Evolutionary conservation across 2,113 vertebrate species (phyloP).

Genomic region (Oncorhynchus mykiss): DNA sequence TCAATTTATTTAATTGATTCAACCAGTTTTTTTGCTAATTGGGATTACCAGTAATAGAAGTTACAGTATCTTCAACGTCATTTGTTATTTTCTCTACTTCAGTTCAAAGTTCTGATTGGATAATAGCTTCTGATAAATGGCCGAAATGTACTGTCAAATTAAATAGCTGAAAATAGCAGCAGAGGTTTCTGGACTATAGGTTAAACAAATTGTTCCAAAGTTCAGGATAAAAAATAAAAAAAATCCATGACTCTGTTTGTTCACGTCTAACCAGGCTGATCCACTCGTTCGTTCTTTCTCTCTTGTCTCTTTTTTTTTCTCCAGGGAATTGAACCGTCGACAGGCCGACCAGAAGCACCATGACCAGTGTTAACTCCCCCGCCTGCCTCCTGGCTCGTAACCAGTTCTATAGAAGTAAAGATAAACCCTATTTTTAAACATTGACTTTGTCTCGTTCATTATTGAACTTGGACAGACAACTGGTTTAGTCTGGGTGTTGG

Average conservation of each 20-base stretch:
- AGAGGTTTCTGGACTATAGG: neutral
- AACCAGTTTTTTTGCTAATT: too few relatives aligned
- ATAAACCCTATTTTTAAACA: slow-evolving; percentile 31
- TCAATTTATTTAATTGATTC: too few relatives aligned
- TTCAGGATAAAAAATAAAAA: neutral
- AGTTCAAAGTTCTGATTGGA: neutral
- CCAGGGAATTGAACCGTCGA: slow-evolving; percentile 18
- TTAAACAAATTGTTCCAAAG: neutral
- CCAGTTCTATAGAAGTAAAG: slow-evolving; percentile 67
- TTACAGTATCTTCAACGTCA: too few relatives aligned
- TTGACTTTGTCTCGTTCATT: neutral
- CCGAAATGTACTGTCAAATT: neutral
- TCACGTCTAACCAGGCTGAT: neutral
- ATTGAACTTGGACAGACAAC: slow-evolving; percentile 8
- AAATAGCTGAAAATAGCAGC: slow-evolving; percentile 1
- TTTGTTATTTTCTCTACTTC: neutral
- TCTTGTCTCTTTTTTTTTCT: neutral
- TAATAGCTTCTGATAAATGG: neutral
- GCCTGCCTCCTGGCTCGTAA: slow-evolving; percentile 67
- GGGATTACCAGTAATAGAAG: too few relatives aligned
- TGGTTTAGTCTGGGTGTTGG: neutral
- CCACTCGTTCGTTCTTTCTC: neutral
- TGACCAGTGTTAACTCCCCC: slow-evolving; percentile 71
- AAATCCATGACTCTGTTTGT: neutral
- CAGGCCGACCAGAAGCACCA: slow-evolving; percentile 26